Percentiles rank a stretch among this genome's conserved stretches.
phyloP scores from a whole-genome alignment of 2,113 vertebrate species.

The Diadophis punctatus region DNA sequence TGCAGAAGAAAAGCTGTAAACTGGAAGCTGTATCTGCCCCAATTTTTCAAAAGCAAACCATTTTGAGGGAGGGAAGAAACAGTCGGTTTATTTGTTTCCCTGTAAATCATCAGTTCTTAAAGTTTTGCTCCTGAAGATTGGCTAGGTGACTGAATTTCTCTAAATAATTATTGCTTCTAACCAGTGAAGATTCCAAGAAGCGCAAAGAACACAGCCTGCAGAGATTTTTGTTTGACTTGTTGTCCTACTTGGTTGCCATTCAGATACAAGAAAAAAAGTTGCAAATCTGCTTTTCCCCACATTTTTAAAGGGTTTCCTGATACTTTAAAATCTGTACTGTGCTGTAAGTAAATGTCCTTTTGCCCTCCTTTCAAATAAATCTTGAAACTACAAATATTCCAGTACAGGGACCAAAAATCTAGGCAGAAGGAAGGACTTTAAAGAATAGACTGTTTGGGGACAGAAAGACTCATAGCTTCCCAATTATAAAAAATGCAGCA shows the following conservation, averaged over 20 bases:
- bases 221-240: background rate
- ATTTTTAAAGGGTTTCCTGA: background rate
- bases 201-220: background rate
- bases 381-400: background rate
- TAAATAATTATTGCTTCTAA: background rate
- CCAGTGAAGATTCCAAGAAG: background rate
- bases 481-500: background rate
- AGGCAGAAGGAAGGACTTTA: background rate
- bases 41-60: background rate
- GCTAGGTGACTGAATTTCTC: background rate
- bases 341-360: background rate
- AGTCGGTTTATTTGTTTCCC: background rate
- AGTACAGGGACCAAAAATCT: background rate
- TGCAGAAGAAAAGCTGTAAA: background rate
- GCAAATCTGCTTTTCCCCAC: background rate
- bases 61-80: background rate
- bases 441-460: background rate
- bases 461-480: background rate
- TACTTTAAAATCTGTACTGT: background rate
- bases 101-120: background rate
- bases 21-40: background rate
- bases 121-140: background rate
- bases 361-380: background rate
- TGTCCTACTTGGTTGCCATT: background rate
- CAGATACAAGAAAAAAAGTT: background rate